Conservation (phyloP, 2,888 invertebrate genomes). For the Nezara viridula region DNA sequence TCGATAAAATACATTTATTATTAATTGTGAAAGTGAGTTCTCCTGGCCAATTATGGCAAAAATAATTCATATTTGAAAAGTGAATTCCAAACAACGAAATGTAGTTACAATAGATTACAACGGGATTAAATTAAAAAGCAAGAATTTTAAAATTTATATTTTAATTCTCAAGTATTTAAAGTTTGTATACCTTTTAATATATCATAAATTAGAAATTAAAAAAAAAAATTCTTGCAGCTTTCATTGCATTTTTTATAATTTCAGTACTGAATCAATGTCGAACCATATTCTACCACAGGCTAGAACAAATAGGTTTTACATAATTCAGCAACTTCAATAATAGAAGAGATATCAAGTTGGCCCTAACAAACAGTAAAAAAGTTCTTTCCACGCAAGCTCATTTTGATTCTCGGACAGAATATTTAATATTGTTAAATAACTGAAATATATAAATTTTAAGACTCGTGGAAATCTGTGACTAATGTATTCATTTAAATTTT, state of each 20-base stretch:
- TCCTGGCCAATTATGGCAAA: background rate
- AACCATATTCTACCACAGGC: background rate
- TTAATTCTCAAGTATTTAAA: too few relatives aligned
- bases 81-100: too few relatives aligned
- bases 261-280: background rate
- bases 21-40: background rate
- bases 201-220: background rate
- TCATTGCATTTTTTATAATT: background rate
- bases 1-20: background rate
- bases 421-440: background rate
- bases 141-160: too few relatives aligned
- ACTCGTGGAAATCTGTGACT: background rate
- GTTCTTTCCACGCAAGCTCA: background rate
- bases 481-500: too few relatives aligned
- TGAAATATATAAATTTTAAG: background rate
- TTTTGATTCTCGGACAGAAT: background rate
- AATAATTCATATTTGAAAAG: background rate
- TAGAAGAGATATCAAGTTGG: background rate
- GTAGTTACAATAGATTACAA: background rate
- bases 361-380: background rate
- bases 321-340: conserved; percentile 3
- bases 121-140: background rate
- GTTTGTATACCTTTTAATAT: too few relatives aligned
- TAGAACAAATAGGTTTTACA: background rate
- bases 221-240: background rate